phyloP scores from a whole-genome alignment of 2,113 vertebrate genomes.

The Polypterus bichir region DNA sequence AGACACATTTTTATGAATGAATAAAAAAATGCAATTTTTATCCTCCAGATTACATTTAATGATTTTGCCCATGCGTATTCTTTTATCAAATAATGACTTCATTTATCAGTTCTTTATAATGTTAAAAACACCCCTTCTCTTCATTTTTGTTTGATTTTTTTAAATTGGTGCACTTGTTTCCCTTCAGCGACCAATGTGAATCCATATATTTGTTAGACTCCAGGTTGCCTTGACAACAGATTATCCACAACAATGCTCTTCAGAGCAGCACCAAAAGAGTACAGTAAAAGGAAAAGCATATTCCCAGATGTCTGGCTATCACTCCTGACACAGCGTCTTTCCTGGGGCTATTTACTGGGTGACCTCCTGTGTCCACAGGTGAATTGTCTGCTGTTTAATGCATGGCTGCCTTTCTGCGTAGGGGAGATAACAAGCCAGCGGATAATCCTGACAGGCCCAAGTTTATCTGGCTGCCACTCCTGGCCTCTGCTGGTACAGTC shows the following conservation, averaged over 20 bases:
- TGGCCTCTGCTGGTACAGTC: conserved; percentile 30
- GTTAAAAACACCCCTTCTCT: no score
- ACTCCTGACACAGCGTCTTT: conserved; percentile 11
- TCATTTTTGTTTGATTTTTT: not conserved
- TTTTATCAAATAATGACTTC: no score
- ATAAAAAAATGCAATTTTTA: no score
- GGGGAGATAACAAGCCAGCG: conserved; percentile 28
- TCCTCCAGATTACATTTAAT: no score
- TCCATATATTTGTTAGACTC: conserved; percentile 28
- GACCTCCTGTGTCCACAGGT: conserved; percentile 24
- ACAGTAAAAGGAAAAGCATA: conserved; percentile 13
- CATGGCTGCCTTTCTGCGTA: conserved; percentile 25
- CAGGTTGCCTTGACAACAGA: conserved; percentile 56
- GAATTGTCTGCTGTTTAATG: conserved; percentile 19
- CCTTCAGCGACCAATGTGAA: conserved; percentile 19
- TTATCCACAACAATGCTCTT: conserved; percentile 27
- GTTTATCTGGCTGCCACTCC: conserved; percentile 34
- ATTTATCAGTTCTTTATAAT: no score
- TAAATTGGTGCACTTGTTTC: conserved; percentile 6
- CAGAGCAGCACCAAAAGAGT: conserved; percentile 6
- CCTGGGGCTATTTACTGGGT: conserved; percentile 17
- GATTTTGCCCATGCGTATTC: no score
- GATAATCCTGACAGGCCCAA: conserved; percentile 30
- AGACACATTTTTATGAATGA: no score
- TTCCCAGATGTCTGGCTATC: conserved; percentile 22